A percentile compares a stretch with the other conserved stretches of the same genome.
These are phyloP conservation scores for Euproctis similis DNA, from an alignment of 2,888 invertebrate genomes.

Conservation along the genomic window DNA sequence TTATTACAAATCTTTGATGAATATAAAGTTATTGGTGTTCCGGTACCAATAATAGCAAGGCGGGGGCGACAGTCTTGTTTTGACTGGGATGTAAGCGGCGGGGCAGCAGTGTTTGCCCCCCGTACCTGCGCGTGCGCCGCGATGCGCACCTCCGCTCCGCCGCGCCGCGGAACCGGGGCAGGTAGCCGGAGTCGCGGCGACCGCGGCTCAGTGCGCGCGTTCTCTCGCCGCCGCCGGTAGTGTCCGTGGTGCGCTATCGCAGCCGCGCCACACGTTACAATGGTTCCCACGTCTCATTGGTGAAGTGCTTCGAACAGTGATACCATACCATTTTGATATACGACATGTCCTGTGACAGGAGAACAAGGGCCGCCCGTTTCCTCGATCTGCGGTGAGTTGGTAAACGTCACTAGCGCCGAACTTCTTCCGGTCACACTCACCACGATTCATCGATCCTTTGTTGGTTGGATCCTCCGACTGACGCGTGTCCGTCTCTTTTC, in stretches of 20 bases:
- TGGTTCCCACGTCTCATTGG: conserved; percentile 56
- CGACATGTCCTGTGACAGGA: conserved; percentile 74
- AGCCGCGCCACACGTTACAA: conserved; percentile 45
- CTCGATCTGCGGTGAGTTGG: conserved; percentile 74
- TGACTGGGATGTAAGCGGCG: conserved; percentile 31
- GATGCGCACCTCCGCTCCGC: conserved; percentile 70
- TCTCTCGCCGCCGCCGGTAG: conserved; percentile 72
- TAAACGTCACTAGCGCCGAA: conserved; percentile 39
- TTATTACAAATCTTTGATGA: neutral
- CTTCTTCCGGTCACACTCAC: conserved; percentile 48
- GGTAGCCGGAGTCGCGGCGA: conserved; percentile 56
- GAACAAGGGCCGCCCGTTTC: conserved; percentile 69
- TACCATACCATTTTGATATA: conserved; percentile 45
- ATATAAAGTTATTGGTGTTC: conserved; percentile 8
- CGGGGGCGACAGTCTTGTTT: conserved; percentile 32
- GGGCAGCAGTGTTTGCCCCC: conserved; percentile 37
- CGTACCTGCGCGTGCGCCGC: conserved; percentile 63
- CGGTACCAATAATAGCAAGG: no score
- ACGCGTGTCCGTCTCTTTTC: conserved; percentile 65
- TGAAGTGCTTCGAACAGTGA: conserved; percentile 64
- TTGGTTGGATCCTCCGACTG: conserved; percentile 65
- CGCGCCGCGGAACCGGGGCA: conserved; percentile 60
- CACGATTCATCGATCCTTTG: conserved; percentile 53
- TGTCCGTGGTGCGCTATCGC: conserved; percentile 64
- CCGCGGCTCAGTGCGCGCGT: conserved; percentile 69